Conservation (phyloP, 2,888 invertebrate species). For the Antitype chi region DNA sequence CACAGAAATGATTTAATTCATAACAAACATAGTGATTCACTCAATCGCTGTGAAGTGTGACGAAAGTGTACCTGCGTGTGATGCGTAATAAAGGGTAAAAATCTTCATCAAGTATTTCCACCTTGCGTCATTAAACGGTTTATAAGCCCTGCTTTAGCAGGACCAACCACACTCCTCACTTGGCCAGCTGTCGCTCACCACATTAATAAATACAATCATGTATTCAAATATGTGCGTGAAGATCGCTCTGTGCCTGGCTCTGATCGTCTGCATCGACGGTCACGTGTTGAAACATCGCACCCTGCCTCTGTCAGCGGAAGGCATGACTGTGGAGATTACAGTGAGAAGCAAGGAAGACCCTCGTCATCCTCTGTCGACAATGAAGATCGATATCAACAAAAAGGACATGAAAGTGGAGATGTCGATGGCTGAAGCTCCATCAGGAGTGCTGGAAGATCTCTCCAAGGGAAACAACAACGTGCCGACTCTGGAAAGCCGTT, state of each 20-base stretch:
- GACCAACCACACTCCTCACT: conserved; percentile 31
- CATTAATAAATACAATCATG: conserved; percentile 60
- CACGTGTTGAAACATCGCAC: conserved; percentile 51
- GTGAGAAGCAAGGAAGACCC: conserved; percentile 55
- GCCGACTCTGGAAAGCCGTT: conserved; percentile 56
- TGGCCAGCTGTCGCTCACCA: conserved; percentile 35
- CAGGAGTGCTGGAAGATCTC: conserved; percentile 10
- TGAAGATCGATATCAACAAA: conserved; percentile 57
- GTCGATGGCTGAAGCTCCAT: conserved; percentile 22
- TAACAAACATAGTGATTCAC: conserved; percentile 28
- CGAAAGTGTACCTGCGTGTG: not conserved
- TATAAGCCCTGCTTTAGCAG: conserved; percentile 23
- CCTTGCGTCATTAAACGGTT: conserved; percentile 44
- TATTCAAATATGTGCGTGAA: conserved; percentile 62
- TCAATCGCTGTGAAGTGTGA: conserved; percentile 11
- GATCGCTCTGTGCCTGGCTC: conserved; percentile 56
- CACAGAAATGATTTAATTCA: not conserved
- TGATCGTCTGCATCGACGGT: conserved; percentile 61
- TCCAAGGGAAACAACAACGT: not conserved
- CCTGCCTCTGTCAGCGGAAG: conserved; percentile 60
- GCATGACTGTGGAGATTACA: conserved; percentile 61
- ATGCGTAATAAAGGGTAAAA: conserved; percentile 20
- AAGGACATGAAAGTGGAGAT: conserved; percentile 44
- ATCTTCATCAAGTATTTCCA: not conserved
- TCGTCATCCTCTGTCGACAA: conserved; percentile 37